Evolutionary conservation across 2,113 vertebrate species (phyloP).

Genomic region (Campylorhamphus procurvoides): DNA sequence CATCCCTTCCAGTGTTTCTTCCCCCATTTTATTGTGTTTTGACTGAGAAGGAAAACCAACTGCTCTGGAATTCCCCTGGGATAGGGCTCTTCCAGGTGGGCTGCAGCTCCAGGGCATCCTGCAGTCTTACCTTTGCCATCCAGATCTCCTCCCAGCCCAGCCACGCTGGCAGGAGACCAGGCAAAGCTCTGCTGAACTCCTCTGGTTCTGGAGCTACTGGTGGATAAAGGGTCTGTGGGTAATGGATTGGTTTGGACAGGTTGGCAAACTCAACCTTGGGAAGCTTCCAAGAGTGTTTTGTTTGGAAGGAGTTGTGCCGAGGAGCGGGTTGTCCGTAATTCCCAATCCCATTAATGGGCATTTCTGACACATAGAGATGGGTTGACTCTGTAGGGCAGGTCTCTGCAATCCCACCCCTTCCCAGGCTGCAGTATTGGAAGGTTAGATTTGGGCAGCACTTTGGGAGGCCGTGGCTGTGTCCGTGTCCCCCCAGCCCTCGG

Average conservation of each 20-base stretch:
- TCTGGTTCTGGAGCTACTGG: background rate
- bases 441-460: rapidly evolving
- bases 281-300: background rate
- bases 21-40: background rate
- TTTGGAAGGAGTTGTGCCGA: background rate
- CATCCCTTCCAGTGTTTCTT: background rate
- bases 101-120: background rate
- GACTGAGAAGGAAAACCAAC: background rate
- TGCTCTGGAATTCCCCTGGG: background rate
- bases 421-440: rapidly evolving
- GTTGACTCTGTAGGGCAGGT: background rate
- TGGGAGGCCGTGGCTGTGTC: background rate
- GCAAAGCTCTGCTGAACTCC: background rate
- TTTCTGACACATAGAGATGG: background rate
- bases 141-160: background rate
- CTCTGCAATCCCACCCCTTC: background rate
- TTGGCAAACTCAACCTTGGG: background rate
- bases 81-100: background rate
- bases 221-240: background rate
- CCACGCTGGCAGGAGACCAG: background rate
- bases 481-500: rapidly evolving
- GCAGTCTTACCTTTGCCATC: background rate
- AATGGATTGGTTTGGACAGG: background rate
- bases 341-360: rapidly evolving
- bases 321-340: background rate